Percentiles rank a stretch among this genome's conserved stretches.
phyloP scores from a whole-genome alignment of 2,797 vertebrate species.

The Cottoperca gobio region DNA sequence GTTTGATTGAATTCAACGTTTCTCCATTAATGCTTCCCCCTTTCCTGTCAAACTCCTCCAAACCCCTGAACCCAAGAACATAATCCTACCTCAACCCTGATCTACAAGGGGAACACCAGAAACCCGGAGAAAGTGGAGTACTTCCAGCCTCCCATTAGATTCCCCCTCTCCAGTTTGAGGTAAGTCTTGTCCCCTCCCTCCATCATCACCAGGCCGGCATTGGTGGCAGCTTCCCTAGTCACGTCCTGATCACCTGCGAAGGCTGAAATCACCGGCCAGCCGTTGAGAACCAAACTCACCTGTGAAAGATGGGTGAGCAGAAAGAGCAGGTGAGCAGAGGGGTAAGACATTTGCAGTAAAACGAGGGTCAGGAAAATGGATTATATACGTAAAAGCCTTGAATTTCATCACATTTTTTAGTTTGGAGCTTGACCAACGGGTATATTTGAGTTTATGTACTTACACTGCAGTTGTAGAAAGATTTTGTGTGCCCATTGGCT shows the following conservation, averaged over 20 bases:
- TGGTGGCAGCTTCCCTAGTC: conserved; percentile 90
- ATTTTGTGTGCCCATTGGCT: background rate
- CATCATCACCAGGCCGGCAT: conserved; percentile 88
- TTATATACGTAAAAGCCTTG: background rate
- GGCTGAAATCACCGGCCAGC: conserved; percentile 90
- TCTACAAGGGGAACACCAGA: conserved; percentile 85
- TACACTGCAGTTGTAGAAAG: background rate
- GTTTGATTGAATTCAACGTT: conserved; percentile 3
- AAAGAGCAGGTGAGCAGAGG: background rate
- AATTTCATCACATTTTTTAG: background rate
- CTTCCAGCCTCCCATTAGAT: conserved; percentile 92
- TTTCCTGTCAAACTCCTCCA: background rate
- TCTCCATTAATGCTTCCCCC: background rate
- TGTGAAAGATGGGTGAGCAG: conserved; percentile 48
- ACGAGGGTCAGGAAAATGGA: background rate
- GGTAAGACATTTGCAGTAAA: background rate
- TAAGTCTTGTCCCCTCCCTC: conserved; percentile 90
- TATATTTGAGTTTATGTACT: background rate
- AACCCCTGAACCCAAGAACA: background rate
- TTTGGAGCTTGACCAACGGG: background rate
- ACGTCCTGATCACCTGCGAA: conserved; percentile 92
- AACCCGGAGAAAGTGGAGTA: conserved; percentile 92
- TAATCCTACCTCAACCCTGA: background rate
- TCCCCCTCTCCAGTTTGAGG: conserved; percentile 90
- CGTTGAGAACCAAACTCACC: conserved; percentile 90